phyloP scores from a whole-genome alignment of 2,888 invertebrate species.

The Melikaiella ostensackeni region DNA sequence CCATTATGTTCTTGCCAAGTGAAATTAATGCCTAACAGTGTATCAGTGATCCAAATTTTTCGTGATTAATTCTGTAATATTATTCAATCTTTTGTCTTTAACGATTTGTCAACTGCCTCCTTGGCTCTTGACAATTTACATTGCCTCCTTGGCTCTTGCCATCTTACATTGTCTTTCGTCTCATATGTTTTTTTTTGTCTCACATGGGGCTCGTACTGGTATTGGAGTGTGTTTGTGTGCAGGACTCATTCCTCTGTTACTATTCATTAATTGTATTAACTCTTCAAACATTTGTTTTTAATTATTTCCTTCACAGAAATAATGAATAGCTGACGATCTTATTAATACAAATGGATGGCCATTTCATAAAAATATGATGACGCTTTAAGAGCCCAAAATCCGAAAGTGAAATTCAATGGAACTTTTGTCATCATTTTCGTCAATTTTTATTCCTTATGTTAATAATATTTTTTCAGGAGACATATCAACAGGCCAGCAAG shows the following conservation, averaged over 20 bases:
- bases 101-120: not conserved
- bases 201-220: constrained; percentile 66
- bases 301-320: not conserved
- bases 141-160: no score
- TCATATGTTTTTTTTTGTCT: constrained; percentile 52
- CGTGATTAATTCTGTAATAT: constrained; percentile 23
- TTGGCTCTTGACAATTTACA: constrained; percentile 17
- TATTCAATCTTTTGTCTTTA: constrained; percentile 6
- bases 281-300: not conserved
- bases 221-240: constrained; percentile 64
- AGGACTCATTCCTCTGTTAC: constrained; percentile 64
- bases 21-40: not conserved
- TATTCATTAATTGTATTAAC: constrained; percentile 63
- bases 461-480: no score
- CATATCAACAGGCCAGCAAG: no score
- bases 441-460: no score
- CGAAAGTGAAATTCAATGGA: no score
- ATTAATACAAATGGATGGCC: no score
- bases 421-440: no score
- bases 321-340: not conserved
- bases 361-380: no score
- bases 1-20: no score
- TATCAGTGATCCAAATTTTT: not conserved
- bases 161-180: constrained; percentile 26
- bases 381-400: no score